phyloP scores from a whole-genome alignment of 2,888 invertebrate species.

The Chrysotoxum bicinctum region DNA sequence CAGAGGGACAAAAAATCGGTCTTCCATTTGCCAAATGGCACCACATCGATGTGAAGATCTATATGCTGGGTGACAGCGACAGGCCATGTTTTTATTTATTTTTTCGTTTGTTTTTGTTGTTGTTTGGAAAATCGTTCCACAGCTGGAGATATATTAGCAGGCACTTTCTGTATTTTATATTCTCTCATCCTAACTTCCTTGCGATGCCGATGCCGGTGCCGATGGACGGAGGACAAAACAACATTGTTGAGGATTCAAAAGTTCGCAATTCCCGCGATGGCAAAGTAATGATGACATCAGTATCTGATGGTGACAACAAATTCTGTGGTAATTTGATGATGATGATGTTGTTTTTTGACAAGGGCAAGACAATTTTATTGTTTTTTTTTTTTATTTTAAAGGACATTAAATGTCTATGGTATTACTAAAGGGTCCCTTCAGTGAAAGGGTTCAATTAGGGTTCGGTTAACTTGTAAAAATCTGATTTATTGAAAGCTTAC shows the following conservation, averaged over 20 bases:
- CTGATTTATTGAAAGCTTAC: constrained; percentile 54
- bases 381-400: background rate
- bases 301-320: constrained; percentile 62
- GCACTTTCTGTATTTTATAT: constrained; percentile 58
- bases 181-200: constrained; percentile 1
- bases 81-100: background rate
- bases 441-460: constrained; percentile 58
- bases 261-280: constrained; percentile 54
- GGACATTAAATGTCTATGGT: constrained; percentile 11
- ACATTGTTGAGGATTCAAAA: constrained; percentile 23
- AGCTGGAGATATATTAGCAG: constrained; percentile 61
- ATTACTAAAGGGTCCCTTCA: constrained; percentile 8
- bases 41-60: constrained; percentile 56
- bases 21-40: constrained; percentile 66
- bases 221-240: background rate
- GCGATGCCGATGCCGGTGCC: background rate
- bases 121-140: constrained; percentile 57
- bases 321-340: constrained; percentile 71
- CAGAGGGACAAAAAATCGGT: constrained; percentile 29
- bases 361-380: constrained; percentile 21
- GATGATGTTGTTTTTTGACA: constrained; percentile 57
- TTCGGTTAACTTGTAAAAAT: constrained; percentile 13
- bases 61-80: constrained; percentile 51
- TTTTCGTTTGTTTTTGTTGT: background rate
- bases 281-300: constrained; percentile 63